phyloP scores from a whole-genome alignment of 1,140 invertebrate species.

The Helicorthomorpha holstii region DNA sequence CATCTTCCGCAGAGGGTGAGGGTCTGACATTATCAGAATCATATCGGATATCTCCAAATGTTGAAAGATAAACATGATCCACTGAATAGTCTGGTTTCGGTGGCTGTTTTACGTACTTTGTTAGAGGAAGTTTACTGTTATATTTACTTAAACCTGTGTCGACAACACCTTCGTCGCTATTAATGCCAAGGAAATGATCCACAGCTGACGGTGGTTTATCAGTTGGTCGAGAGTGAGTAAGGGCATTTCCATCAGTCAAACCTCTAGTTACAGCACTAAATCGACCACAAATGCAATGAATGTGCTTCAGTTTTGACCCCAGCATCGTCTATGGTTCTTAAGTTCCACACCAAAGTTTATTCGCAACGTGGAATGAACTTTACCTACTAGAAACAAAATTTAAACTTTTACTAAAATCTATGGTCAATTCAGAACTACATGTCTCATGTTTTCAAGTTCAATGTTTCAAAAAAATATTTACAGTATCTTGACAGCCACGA shows the following conservation, averaged over 20 bases:
- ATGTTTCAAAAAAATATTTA: no score
- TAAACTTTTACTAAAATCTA: no score
- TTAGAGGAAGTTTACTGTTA: neutral
- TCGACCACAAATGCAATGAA: no score
- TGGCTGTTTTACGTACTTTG: neutral
- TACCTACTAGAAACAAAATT: no score
- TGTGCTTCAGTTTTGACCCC: neutral
- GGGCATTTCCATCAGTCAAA: no score
- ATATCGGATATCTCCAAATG: neutral
- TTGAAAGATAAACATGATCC: neutral
- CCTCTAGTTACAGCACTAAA: no score
- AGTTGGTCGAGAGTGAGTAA: no score
- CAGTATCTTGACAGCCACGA: no score
- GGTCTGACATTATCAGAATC: slow-evolving; percentile 1
- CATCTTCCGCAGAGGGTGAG: neutral
- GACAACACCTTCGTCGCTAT: neutral
- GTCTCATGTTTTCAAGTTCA: no score
- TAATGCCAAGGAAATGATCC: neutral
- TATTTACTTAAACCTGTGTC: neutral
- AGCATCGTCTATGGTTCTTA: neutral
- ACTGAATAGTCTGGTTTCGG: neutral
- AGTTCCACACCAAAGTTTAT: neutral
- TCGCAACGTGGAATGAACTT: neutral
- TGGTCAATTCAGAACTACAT: no score
- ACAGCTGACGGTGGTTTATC: no score